Evolutionary conservation across 2,888 invertebrate genomes (phyloP).

Genomic region (Eupeodes latifasciatus): DNA sequence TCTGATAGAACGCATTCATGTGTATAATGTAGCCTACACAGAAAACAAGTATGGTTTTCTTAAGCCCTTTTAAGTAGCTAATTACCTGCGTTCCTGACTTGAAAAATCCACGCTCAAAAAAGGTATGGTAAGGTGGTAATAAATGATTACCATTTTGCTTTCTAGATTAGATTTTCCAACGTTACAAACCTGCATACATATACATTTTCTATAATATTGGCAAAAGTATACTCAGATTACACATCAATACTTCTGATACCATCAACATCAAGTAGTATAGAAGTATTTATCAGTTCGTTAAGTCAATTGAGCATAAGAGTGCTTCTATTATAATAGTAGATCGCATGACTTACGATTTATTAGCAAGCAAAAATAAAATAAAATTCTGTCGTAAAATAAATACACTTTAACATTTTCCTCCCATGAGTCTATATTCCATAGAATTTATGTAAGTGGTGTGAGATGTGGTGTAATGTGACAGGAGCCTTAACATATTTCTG

Average conservation of each 20-base stretch:
- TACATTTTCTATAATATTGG: slow-evolving; percentile 3
- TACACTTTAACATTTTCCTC: not conserved
- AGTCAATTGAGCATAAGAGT: slow-evolving; percentile 47
- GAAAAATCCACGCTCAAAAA: not conserved
- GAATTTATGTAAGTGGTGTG: no score
- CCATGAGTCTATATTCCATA: not conserved
- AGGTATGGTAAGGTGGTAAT: not conserved
- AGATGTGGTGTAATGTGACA: no score
- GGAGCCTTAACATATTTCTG: not conserved
- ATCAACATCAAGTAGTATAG: not conserved
- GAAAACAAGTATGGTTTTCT: no score
- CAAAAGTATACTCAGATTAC: slow-evolving; percentile 39
- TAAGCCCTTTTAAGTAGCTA: no score
- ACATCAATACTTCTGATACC: not conserved
- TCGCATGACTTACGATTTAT: slow-evolving; percentile 51
- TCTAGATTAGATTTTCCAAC: not conserved
- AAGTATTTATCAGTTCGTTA: slow-evolving; percentile 62
- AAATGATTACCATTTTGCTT: not conserved
- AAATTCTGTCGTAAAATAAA: slow-evolving; percentile 47
- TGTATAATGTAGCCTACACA: no score
- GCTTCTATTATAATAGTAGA: slow-evolving; percentile 16
- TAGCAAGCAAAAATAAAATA: no score
- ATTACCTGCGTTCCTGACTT: not conserved
- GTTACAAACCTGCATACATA: slow-evolving; percentile 1
- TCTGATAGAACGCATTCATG: no score